Conservation (phyloP, 2,113 vertebrate genomes). For the Rhagologus leucostigma region DNA sequence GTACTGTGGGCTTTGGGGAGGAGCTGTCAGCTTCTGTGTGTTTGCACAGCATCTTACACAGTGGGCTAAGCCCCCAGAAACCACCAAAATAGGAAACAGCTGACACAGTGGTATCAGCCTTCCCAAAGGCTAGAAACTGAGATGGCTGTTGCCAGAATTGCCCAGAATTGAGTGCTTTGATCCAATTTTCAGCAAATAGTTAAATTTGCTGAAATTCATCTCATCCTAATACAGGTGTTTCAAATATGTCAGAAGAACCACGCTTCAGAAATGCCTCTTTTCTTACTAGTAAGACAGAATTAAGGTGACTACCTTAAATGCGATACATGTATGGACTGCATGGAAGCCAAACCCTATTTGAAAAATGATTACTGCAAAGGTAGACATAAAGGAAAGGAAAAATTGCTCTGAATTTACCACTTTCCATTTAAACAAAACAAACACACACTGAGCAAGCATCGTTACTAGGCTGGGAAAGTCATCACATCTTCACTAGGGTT, state of each 20-base stretch:
- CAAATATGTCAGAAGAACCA: background rate
- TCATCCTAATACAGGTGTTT: background rate
- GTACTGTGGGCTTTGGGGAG: background rate
- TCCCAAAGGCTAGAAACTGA: background rate
- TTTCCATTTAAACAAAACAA: background rate
- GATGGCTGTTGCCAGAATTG: background rate
- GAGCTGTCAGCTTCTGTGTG: background rate
- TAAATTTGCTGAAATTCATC: background rate
- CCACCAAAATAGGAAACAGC: background rate
- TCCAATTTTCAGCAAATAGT: background rate
- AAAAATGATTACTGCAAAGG: background rate
- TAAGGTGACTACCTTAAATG: background rate
- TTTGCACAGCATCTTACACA: background rate
- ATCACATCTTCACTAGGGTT: background rate
- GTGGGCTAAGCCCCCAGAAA: background rate
- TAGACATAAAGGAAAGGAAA: background rate
- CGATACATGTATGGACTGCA: background rate
- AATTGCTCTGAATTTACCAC: background rate
- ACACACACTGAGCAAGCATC: background rate
- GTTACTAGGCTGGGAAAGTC: background rate
- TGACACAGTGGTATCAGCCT: background rate
- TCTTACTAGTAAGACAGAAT: background rate
- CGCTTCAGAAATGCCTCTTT: background rate
- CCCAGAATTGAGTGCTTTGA: background rate
- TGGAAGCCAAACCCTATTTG: background rate